Conservation (phyloP, 2,888 invertebrate species). For the Atrina japonica region DNA sequence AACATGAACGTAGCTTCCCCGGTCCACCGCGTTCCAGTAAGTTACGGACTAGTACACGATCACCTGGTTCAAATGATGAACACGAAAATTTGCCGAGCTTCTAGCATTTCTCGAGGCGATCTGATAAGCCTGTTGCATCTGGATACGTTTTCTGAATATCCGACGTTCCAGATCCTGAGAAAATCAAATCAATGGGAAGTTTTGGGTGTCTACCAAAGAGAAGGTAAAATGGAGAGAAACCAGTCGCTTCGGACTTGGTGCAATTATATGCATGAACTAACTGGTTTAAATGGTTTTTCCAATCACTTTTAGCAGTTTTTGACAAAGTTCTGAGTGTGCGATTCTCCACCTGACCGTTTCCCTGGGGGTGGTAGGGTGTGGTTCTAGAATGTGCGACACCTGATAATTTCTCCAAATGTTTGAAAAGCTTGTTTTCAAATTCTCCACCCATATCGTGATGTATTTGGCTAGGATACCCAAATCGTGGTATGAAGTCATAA, state of each 20-base stretch:
- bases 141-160: slow-evolving; percentile 5
- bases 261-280: slow-evolving; percentile 55
- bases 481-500: slow-evolving; percentile 45
- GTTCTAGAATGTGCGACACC: slow-evolving; percentile 42
- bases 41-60: slow-evolving; percentile 41
- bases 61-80: slow-evolving; percentile 22
- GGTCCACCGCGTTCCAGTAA: slow-evolving; percentile 41
- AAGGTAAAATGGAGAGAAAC: slow-evolving; percentile 35
- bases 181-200: slow-evolving; percentile 30
- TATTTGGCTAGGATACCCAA: slow-evolving; percentile 45
- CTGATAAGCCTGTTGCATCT: slow-evolving; percentile 38
- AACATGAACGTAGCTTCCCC: slow-evolving; percentile 42
- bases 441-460: slow-evolving; percentile 54
- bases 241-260: slow-evolving; percentile 45
- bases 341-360: slow-evolving; percentile 46
- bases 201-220: slow-evolving; percentile 34
- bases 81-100: background rate
- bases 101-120: slow-evolving; percentile 37
- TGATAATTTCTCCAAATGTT: slow-evolving; percentile 38
- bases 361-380: slow-evolving; percentile 52
- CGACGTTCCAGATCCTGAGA: background rate
- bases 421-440: slow-evolving; percentile 52
- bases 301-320: slow-evolving; percentile 36
- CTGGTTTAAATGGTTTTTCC: slow-evolving; percentile 46
- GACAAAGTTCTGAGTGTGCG: slow-evolving; percentile 45